Conservation (phyloP, 2,113 vertebrate genomes). For the Eulemur rufifrons region DNA sequence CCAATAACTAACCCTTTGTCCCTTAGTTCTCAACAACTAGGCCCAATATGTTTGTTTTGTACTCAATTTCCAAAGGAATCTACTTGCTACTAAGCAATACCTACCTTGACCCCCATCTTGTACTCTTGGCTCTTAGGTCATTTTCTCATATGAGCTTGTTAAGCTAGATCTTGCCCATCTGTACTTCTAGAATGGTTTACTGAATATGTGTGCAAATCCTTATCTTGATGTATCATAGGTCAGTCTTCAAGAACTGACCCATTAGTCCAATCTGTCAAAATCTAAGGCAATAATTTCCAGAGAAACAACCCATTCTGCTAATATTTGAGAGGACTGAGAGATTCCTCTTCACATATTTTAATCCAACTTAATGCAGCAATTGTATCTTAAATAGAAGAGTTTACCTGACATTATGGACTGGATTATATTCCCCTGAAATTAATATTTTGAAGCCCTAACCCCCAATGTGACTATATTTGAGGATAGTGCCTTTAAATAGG, state of each 20-base stretch:
- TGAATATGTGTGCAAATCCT: neutral
- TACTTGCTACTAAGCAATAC: neutral
- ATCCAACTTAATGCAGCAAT: neutral
- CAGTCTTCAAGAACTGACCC: neutral
- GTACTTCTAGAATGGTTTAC: neutral
- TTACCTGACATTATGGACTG: neutral
- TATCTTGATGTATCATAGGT: neutral
- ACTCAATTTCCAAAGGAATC: neutral
- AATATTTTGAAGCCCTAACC: neutral
- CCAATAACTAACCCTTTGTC: neutral
- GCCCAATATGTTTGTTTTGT: neutral
- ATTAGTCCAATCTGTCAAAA: neutral
- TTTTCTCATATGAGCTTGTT: neutral
- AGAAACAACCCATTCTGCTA: neutral
- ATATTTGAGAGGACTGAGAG: neutral
- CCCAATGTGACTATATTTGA: neutral
- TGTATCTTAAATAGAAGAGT: neutral
- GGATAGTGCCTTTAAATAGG: neutral
- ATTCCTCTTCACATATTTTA: neutral
- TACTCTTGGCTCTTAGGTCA: neutral
- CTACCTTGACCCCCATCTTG: neutral
- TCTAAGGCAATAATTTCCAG: slow-evolving; percentile 23
- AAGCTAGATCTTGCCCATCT: neutral
- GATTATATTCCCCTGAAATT: neutral
- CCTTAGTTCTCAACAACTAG: neutral